Evolutionary conservation across 2,113 vertebrate species (phyloP).

Genomic region (Oncorhynchus gorbuscha): DNA sequence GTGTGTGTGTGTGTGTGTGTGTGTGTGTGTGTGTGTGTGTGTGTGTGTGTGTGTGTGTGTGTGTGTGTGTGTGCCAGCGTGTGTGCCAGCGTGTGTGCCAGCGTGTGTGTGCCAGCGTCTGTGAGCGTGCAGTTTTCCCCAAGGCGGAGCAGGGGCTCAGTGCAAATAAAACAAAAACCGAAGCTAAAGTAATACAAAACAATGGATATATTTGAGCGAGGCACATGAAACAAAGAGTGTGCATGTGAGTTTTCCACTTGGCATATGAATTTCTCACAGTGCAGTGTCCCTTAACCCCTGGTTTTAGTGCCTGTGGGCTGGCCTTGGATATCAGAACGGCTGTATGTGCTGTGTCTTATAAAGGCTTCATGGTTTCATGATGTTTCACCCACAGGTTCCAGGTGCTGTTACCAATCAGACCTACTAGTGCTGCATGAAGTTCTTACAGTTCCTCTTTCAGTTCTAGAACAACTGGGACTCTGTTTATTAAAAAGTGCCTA

Average conservation of each 20-base stretch:
- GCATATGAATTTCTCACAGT: background rate
- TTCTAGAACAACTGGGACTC: constrained; percentile 48
- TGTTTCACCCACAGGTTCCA: constrained; percentile 5
- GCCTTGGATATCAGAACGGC: background rate
- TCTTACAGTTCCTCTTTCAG: constrained; percentile 16
- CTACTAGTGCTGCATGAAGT: constrained; percentile 12
- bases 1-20: too few relatives aligned
- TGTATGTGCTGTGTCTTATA: background rate
- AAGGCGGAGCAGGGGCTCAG: background rate
- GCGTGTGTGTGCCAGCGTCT: too few relatives aligned
- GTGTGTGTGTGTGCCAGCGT: too few relatives aligned
- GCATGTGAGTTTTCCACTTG: background rate
- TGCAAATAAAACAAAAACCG: background rate
- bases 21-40: too few relatives aligned
- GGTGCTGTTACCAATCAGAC: constrained; percentile 36
- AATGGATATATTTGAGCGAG: background rate
- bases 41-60: too few relatives aligned
- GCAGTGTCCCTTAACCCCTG: background rate
- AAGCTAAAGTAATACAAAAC: background rate
- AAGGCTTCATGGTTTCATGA: background rate
- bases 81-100: too few relatives aligned
- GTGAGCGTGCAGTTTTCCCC: too few relatives aligned
- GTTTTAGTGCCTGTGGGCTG: background rate
- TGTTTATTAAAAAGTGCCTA: constrained; percentile 38
- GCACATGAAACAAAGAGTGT: background rate